Base-by-base conservation (phyloP, 2,113 vertebrate species). In the Amazona vittata region DNA sequence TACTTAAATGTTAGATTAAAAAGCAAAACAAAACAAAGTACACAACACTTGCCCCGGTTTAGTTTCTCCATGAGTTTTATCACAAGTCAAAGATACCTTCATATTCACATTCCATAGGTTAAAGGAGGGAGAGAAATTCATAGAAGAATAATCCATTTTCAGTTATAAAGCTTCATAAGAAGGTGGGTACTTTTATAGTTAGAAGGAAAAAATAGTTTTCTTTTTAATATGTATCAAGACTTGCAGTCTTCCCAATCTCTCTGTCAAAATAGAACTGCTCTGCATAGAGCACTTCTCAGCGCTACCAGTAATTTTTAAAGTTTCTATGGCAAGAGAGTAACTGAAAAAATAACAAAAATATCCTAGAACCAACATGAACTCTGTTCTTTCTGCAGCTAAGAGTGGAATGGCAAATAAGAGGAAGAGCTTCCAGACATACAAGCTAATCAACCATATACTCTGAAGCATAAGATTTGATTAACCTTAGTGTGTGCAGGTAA, bases 401-500 rank as follows among this genome's bases (percentile, higher is more conserved):
- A 83, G 89, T 28, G 76, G 87, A 97, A 96, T 67, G 57, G 63
- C 41, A 96, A 97, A 95, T 84, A 92, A 83, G 26, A 28, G 59
- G 64, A 81, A 94, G 18, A 79, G 55, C 64, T 95, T 93, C 71
- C 82, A 90, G 88, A 90, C 47, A 43, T 59, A 24, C 55, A 83
- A 86, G 76, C 37, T 96, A 96, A 96, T 96, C 95, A 92, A 78
- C 68, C 44, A 78, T 89, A 86, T 60, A 96, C 69, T 94, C 68
- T 86, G 80, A 95, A 86, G 90, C 69, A 84, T 89, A 90, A 93
- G 83, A 93, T 94, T 92, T 94, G 79, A 96, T 96, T 96, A 96
- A 96, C 90, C 80, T 86, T 64, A 86, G 55, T 17, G 28, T 83
- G 60, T 81, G 47, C 44, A 69, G 65, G 68, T 65, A 89, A 55